phyloP scores from a whole-genome alignment of 2,888 invertebrate species.

The Teinopalpus imperialis region DNA sequence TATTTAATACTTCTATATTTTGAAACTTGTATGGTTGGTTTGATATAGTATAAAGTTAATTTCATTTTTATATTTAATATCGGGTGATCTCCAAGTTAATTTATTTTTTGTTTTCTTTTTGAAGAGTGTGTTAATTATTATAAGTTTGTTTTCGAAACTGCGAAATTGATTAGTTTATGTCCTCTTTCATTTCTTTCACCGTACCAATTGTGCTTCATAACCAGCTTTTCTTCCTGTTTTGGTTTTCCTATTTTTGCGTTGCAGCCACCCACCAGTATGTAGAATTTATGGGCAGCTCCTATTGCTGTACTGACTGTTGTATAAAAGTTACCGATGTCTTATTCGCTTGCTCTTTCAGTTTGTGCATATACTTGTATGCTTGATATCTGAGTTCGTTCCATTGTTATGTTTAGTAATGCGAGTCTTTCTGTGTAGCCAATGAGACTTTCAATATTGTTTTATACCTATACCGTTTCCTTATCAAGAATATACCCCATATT shows the following conservation, averaged over 20 bases:
- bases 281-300: background rate
- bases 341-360: background rate
- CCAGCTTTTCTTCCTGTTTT: slow-evolving; percentile 1
- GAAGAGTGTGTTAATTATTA: slow-evolving; percentile 26
- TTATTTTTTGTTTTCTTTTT: slow-evolving; percentile 25
- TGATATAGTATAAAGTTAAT: slow-evolving; percentile 31
- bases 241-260: slow-evolving; percentile 10
- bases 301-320: background rate
- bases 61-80: slow-evolving; percentile 28
- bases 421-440: background rate
- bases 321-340: background rate
- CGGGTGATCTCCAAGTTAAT: slow-evolving; percentile 30
- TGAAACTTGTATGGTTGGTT: slow-evolving; percentile 26
- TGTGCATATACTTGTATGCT: slow-evolving; percentile 8
- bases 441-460: background rate
- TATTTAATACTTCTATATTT: slow-evolving; percentile 27
- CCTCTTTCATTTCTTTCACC: slow-evolving; percentile 29
- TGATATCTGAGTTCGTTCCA: background rate
- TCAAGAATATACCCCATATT: background rate
- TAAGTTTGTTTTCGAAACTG: slow-evolving; percentile 27
- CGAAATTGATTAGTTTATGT: slow-evolving; percentile 26
- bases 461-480: background rate
- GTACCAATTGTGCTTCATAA: slow-evolving; percentile 9
- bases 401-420: background rate
- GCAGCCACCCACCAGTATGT: background rate